Percentiles rank a stretch among this genome's conserved stretches.
Conservation (phyloP, 2,113 vertebrate species). For the Antechinus flavipes region DNA sequence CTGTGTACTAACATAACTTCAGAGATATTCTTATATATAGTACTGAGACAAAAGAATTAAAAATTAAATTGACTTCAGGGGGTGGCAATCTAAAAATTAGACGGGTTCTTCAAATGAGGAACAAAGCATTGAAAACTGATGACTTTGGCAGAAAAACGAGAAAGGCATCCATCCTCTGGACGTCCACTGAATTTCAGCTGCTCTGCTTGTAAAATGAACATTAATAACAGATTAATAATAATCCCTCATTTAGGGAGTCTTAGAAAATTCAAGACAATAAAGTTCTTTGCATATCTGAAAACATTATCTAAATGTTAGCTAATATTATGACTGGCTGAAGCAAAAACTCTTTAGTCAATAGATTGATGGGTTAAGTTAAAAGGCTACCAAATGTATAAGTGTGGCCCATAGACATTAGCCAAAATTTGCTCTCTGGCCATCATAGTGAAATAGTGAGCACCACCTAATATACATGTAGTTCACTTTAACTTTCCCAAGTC, state of each 20-base stretch:
- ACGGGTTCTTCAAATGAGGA: neutral
- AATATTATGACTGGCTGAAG: neutral
- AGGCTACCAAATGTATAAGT: neutral
- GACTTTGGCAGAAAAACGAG: neutral
- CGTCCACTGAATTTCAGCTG: neutral
- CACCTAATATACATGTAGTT: neutral
- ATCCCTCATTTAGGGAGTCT: neutral
- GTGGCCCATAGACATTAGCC: neutral
- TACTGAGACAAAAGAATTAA: neutral
- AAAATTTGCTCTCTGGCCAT: neutral
- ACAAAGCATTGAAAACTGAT: neutral
- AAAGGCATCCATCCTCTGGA: neutral
- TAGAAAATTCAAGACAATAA: neutral
- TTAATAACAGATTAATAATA: neutral
- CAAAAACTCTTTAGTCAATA: neutral
- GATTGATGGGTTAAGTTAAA: neutral
- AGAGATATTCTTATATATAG: neutral
- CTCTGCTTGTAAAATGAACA: neutral
- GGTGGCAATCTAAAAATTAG: neutral
- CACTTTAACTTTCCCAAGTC: neutral
- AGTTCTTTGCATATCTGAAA: neutral
- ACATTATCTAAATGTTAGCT: neutral
- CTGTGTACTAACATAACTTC: neutral
- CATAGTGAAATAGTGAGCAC: neutral
- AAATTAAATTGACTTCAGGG: neutral